Percentiles rank a stretch among this genome's conserved stretches.
Evolutionary conservation across 2,797 vertebrate genomes (phyloP).

Genomic region (Rhincodon typus): DNA sequence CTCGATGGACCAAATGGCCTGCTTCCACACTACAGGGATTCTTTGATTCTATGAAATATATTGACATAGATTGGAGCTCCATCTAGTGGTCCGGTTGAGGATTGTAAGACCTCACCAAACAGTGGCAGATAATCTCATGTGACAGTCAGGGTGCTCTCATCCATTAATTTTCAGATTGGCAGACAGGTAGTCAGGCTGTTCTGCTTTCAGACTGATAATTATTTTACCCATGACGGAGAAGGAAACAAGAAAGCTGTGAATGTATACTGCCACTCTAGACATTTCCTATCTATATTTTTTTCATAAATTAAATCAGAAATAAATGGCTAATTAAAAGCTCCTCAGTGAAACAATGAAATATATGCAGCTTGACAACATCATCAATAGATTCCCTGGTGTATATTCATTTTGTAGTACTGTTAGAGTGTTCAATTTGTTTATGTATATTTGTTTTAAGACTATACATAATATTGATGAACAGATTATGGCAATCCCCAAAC

Average conservation of each 20-base stretch:
- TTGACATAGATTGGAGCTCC: not conserved
- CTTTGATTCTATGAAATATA: not conserved
- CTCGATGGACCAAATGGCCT: too few relatives aligned
- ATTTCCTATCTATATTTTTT: conserved; percentile 4
- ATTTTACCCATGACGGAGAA: not conserved
- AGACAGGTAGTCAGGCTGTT: not conserved
- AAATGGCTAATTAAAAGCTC: not conserved
- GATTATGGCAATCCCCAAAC: not conserved
- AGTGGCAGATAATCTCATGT: not conserved
- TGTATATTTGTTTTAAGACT: not conserved
- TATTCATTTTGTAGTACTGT: not conserved
- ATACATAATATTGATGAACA: not conserved
- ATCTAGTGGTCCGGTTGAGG: conserved; percentile 12
- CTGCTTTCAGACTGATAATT: not conserved
- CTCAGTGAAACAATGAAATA: not conserved
- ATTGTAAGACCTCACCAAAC: not conserved
- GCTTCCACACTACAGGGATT: too few relatives aligned
- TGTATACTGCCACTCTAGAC: not conserved
- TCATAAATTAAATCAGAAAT: not conserved
- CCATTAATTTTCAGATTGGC: not conserved
- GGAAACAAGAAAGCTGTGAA: not conserved
- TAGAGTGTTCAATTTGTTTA: not conserved
- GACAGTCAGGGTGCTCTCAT: not conserved
- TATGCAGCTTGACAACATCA: not conserved
- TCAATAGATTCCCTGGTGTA: not conserved